Conservation (phyloP, 1,140 invertebrate species). For the Psilanteris sp. region DNA sequence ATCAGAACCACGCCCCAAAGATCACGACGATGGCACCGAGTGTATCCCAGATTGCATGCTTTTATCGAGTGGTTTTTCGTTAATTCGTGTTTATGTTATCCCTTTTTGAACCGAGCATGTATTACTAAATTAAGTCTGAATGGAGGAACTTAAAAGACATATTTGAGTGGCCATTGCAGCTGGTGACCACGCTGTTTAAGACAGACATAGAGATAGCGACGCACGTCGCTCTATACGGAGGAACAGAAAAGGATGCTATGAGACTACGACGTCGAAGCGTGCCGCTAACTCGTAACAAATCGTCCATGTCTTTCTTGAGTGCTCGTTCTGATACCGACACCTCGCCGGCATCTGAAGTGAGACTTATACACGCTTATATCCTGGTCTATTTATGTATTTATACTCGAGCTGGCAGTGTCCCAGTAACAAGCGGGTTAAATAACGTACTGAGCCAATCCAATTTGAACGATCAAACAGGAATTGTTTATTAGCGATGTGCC, state of each 20-base stretch:
- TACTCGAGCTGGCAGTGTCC: background rate
- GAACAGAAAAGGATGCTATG: slow-evolving; percentile 77
- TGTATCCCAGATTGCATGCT: slow-evolving; percentile 7
- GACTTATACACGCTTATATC: slow-evolving; percentile 59
- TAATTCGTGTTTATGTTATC: too few relatives aligned
- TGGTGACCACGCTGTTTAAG: slow-evolving; percentile 90
- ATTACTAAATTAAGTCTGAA: background rate
- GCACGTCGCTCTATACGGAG: slow-evolving; percentile 81
- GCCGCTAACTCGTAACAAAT: slow-evolving; percentile 79
- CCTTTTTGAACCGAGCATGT: background rate
- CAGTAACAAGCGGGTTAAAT: too few relatives aligned
- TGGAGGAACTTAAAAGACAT: slow-evolving; percentile 44
- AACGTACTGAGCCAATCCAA: too few relatives aligned
- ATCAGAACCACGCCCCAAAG: too few relatives aligned
- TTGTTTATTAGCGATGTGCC: too few relatives aligned
- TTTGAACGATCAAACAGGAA: too few relatives aligned
- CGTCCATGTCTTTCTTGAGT: slow-evolving; percentile 79
- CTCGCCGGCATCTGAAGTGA: slow-evolving; percentile 77
- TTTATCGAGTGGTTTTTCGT: too few relatives aligned
- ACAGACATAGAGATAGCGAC: slow-evolving; percentile 87
- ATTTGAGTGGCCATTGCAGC: slow-evolving; percentile 82
- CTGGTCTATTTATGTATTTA: background rate
- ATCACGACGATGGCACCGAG: too few relatives aligned
- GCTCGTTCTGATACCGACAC: slow-evolving; percentile 77
- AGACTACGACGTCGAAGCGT: slow-evolving; percentile 76